Percentiles rank a stretch among this genome's conserved stretches.
Evolutionary conservation across 2,888 invertebrate genomes (phyloP).

Genomic region (Trichopria drosophilae): DNA sequence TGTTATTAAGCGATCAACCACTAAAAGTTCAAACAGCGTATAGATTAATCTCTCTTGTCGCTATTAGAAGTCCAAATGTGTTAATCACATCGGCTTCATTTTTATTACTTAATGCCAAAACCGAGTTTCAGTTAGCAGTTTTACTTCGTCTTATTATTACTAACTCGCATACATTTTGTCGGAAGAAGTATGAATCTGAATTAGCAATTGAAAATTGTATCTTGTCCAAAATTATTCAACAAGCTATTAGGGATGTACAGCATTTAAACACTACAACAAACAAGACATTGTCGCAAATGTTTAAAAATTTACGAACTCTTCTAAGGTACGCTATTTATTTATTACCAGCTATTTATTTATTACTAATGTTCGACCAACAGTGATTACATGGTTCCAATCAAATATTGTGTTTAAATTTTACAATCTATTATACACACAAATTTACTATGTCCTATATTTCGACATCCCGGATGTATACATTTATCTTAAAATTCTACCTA

Average conservation of each 20-base stretch:
- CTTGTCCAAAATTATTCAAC: constrained; percentile 52
- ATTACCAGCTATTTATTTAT: too few species aligned
- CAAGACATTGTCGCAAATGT: too few species aligned
- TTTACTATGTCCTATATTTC: too few species aligned
- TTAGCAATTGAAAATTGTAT: constrained; percentile 45
- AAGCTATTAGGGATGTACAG: constrained; percentile 51
- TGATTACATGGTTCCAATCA: too few species aligned
- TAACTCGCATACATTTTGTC: constrained; percentile 55
- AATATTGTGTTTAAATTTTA: too few species aligned
- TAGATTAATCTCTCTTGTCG: constrained; percentile 61
- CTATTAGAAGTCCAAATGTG: constrained; percentile 66
- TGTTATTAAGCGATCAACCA: constrained; percentile 63
- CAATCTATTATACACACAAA: too few species aligned
- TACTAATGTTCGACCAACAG: too few species aligned
- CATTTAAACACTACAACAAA: constrained; percentile 41
- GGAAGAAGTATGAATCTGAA: constrained; percentile 49
- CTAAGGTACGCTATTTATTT: too few species aligned
- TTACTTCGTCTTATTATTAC: constrained; percentile 67
- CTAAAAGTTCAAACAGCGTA: constrained; percentile 66
- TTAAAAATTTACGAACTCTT: too few species aligned
- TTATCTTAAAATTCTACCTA: too few species aligned
- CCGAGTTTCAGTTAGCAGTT: constrained; percentile 65
- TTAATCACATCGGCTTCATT: constrained; percentile 66
- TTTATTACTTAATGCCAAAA: constrained; percentile 65
- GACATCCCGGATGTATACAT: too few species aligned